Evolutionary conservation across 1,140 invertebrate genomes (phyloP), one percentile per base, ranked within the genome.

Genomic region (Thaumetopoea pityocampa): DNA sequence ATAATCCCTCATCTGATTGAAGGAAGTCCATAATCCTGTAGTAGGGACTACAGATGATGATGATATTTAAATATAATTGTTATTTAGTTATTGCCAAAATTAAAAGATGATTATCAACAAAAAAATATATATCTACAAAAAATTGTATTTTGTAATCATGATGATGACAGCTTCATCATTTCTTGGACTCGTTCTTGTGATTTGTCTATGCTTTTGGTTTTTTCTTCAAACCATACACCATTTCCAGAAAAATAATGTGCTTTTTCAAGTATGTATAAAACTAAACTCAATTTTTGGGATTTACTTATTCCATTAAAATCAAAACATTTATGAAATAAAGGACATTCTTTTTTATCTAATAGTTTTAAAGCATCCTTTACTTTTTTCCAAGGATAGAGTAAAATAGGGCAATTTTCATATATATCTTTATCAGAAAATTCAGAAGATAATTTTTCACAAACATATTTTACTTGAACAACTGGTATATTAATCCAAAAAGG

Each of bases 331-430:
- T 59, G n/a, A 9, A 51, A 27, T 36, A 44, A 6, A 17, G 45
- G 51, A 15, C 29, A 46, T 15, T 79, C 43, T 17, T 48, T 53
- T 15, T 53, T 48, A 23, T 82, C 77, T 19, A 67, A 58, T 47
- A 53, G 14, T 41, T 55, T 51, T 34, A 79, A 54, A 44, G 32
- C 34, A 46, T 60, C 30, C 30, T 58, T 67, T 29, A 85, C 72
- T 68, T 78, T 79, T 65, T 84, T 87, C 88, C 73, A 85, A 12
- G 87, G 85, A 77, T 90, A 89, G 22, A 90, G 59, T 17, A 89
- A 35, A 32, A 89, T 81, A 23, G 84, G 69, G 41, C 88, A 72
- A 64, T 88, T 89, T 23, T 79, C 55, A 56, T 67, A 84, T 62
- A 91, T 89, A 20, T 87, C 84, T 17, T 80, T 38, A 9, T 61